Conservation (phyloP, 2,797 vertebrate genomes). For the Parambassis ranga region DNA sequence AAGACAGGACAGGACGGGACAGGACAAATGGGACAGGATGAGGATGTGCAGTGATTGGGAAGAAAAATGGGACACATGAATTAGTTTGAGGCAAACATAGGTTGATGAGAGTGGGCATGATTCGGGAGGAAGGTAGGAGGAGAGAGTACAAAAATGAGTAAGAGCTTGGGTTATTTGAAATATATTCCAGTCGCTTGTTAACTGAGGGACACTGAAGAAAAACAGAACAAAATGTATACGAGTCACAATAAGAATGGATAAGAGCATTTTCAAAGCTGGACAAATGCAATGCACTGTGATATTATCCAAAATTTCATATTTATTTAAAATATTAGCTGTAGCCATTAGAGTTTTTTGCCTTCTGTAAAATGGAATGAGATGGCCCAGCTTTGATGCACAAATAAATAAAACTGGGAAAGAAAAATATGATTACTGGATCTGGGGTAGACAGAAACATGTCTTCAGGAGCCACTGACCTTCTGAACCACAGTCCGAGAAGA, state of each 20-base stretch:
- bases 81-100: not conserved
- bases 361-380: no score
- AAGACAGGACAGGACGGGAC: not conserved
- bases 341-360: no score
- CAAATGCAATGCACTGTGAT: not conserved
- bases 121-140: slow-evolving; percentile 6
- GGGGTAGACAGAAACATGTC: no score
- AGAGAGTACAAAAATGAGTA: slow-evolving; percentile 41
- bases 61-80: slow-evolving; percentile 13
- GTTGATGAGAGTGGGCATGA: slow-evolving; percentile 17
- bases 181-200: slow-evolving; percentile 63
- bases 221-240: slow-evolving; percentile 39
- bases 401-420: no score
- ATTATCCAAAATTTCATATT: not conserved
- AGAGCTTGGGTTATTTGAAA: slow-evolving; percentile 40
- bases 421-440: no score
- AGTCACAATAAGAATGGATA: slow-evolving; percentile 47
- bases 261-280: slow-evolving; percentile 36
- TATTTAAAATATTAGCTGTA: no score
- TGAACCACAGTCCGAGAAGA: slow-evolving; percentile 90
- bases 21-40: slow-evolving; percentile 16
- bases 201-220: slow-evolving; percentile 54
- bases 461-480: slow-evolving; percentile 83
- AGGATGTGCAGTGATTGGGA: slow-evolving; percentile 33
- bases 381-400: no score